A percentile compares a stretch with the other conserved stretches of the same genome.
These are phyloP conservation scores for Drosophila paulistorum DNA, from an alignment of 1,140 invertebrate species.

Conservation along the genomic window DNA sequence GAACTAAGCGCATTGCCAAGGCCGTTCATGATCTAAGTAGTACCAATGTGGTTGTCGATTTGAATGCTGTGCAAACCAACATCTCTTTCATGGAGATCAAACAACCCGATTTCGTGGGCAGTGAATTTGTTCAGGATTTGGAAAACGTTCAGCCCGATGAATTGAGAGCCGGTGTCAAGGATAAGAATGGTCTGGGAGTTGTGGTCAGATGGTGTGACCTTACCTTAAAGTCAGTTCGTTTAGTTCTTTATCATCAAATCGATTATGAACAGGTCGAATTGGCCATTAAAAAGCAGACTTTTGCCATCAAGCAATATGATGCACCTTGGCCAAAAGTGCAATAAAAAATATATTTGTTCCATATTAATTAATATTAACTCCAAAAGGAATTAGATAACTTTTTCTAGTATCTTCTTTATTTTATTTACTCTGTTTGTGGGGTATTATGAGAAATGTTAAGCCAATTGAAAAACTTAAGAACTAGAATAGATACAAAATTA, in stretches of 20 bases:
- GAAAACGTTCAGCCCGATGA: neutral
- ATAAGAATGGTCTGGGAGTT: neutral
- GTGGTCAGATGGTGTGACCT: neutral
- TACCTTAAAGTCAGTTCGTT: neutral
- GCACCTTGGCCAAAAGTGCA: neutral
- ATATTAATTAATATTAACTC: too few relatives aligned
- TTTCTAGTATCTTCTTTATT: neutral
- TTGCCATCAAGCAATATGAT: neutral
- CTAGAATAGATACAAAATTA: constrained; percentile 49
- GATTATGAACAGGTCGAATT: neutral
- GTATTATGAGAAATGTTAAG: constrained; percentile 35
- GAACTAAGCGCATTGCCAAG: constrained; percentile 87
- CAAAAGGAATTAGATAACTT: too few relatives aligned
- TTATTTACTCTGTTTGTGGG: neutral
- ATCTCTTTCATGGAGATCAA: constrained; percentile 89
- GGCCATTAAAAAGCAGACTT: neutral
- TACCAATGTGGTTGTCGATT: constrained; percentile 86
- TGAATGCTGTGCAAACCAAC: constrained; percentile 89
- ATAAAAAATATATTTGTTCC: neutral
- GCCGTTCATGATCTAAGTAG: constrained; percentile 86
- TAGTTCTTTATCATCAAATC: constrained; percentile 5
- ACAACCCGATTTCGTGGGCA: constrained; percentile 40
- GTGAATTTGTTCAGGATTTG: neutral
- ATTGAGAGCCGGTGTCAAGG: neutral
- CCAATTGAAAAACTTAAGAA: constrained; percentile 48